These are phyloP conservation scores for Iselma pallidipennis DNA, from an alignment of 2,888 invertebrate species.

Conservation along the genomic window DNA sequence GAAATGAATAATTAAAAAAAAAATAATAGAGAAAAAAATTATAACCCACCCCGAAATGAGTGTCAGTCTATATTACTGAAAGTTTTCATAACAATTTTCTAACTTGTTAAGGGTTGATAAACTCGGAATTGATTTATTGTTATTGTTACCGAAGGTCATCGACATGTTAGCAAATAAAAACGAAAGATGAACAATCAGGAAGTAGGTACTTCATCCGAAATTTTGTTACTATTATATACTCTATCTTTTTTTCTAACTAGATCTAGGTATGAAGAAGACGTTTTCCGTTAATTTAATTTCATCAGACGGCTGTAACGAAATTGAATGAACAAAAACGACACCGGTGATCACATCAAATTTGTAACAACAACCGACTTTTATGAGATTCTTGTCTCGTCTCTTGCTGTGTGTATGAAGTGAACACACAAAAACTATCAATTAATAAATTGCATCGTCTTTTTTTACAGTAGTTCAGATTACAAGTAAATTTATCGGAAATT, in stretches of 20 bases:
- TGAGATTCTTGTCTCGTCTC: too few species aligned
- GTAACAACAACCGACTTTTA: not conserved
- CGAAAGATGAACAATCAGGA: not conserved
- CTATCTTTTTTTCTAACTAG: too few species aligned
- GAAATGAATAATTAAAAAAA: not conserved
- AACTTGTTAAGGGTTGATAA: not conserved
- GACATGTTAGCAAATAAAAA: not conserved
- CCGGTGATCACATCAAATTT: not conserved
- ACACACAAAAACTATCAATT: too few species aligned
- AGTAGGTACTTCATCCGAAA: too few species aligned
- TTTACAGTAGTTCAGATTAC: too few species aligned
- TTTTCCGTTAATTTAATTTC: not conserved
- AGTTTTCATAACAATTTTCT: not conserved
- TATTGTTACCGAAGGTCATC: not conserved
- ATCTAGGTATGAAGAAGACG: too few species aligned
- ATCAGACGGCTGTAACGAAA: not conserved
- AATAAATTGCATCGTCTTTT: too few species aligned
- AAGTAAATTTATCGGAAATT: not conserved
- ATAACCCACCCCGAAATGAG: not conserved
- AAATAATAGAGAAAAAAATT: not conserved
- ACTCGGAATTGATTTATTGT: not conserved
- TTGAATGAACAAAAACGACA: not conserved
- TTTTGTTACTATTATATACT: not conserved
- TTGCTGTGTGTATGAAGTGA: too few species aligned
- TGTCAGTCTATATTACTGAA: not conserved